A percentile compares a stretch with the other conserved stretches of the same genome.
Conservation (phyloP, 2,113 vertebrate genomes). For the Salvelinus alpinus region DNA sequence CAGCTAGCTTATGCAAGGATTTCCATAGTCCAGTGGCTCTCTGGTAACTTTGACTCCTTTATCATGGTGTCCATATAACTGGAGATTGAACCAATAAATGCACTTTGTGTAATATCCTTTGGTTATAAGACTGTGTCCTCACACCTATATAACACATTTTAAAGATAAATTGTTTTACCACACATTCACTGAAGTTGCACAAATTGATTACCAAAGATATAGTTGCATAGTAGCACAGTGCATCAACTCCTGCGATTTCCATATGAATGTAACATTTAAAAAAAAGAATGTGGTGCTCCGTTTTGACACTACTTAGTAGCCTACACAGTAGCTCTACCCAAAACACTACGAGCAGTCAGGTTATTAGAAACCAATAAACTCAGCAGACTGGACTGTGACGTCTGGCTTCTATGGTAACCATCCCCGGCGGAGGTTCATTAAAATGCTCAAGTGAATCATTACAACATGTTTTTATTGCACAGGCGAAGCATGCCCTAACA, state of each 20-base stretch:
- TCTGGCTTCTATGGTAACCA: conserved; percentile 43
- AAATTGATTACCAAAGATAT: too few species aligned
- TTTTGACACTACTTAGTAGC: not conserved
- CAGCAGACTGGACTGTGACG: conserved; percentile 13
- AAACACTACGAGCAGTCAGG: not conserved
- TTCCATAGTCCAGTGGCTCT: not conserved
- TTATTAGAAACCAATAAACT: conserved; percentile 19
- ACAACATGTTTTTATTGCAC: conserved; percentile 19
- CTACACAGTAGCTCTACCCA: not conserved
- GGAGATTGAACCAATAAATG: too few species aligned
- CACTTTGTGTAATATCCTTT: too few species aligned
- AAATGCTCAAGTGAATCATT: conserved; percentile 20
- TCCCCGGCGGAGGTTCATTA: conserved; percentile 21
- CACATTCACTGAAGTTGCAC: too few species aligned
- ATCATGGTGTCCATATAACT: not conserved
- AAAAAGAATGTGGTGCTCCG: too few species aligned
- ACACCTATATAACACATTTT: too few species aligned
- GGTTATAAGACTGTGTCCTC: too few species aligned
- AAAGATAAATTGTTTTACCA: too few species aligned
- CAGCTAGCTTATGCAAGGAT: not conserved
- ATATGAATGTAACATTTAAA: too few species aligned
- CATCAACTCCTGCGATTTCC: not conserved
- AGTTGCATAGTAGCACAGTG: not conserved
- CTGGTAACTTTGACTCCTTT: not conserved
- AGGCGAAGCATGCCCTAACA: not conserved